phyloP scores from a whole-genome alignment of 2,888 invertebrate species.

The Nomada ruficornis region DNA sequence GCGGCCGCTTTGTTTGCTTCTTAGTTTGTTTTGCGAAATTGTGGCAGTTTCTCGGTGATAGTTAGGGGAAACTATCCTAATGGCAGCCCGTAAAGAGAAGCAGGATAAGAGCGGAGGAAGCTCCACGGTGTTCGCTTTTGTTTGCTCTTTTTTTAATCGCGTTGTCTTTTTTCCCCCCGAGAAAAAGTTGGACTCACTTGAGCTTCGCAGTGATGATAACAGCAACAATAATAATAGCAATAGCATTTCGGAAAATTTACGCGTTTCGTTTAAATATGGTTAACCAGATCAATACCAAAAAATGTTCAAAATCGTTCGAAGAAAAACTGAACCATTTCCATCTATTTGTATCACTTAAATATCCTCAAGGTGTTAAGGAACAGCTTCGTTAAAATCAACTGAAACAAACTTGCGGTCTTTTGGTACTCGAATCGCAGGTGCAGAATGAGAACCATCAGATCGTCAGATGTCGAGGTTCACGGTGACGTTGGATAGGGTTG shows the following conservation, averaged over 20 bases:
- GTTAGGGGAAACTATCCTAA: neutral
- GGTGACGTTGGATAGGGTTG: neutral
- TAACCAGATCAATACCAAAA: too few species aligned
- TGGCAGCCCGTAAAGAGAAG: neutral
- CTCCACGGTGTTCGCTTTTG: conserved; percentile 6
- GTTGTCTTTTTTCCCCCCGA: neutral
- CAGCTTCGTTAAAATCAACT: too few species aligned
- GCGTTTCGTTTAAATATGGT: too few species aligned
- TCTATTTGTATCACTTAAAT: too few species aligned
- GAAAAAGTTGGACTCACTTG: neutral
- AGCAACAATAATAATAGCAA: too few species aligned
- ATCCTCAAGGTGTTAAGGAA: too few species aligned
- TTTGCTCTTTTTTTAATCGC: neutral
- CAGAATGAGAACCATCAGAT: conserved; percentile 32
- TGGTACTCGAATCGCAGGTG: too few species aligned
- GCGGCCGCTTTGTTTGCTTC: neutral
- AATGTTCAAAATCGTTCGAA: too few species aligned
- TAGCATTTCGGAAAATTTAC: too few species aligned
- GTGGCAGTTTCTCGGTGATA: neutral
- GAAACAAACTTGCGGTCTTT: too few species aligned
- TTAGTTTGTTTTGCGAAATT: conserved; percentile 17
- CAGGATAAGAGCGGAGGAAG: conserved; percentile 1
- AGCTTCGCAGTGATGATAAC: too few species aligned
- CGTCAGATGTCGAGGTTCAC: conserved; percentile 28
- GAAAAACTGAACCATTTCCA: too few species aligned